Conservation (phyloP, 2,797 vertebrate genomes). For the Melanotaenia trifasciata region DNA sequence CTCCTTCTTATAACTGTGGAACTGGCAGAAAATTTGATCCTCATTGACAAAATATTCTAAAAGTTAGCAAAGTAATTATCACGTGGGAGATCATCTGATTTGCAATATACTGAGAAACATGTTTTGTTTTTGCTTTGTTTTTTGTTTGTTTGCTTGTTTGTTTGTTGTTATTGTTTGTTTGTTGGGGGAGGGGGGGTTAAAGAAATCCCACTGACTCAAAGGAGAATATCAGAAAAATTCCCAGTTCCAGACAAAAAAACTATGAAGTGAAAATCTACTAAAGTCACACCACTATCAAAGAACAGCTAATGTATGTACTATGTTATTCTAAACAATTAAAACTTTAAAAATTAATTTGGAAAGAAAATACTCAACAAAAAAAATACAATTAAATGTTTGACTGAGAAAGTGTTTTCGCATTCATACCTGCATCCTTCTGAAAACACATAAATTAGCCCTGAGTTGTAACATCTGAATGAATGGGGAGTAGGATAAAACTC, state of each 20-base stretch:
- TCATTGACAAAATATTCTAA: constrained; percentile 25
- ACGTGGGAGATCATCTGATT: constrained; percentile 8
- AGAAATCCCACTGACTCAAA: neutral
- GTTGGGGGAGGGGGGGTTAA: neutral
- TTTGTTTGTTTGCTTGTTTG: neutral
- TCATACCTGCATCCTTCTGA: neutral
- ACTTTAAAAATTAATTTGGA: neutral
- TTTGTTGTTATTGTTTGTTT: constrained; percentile 18
- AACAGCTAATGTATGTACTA: neutral
- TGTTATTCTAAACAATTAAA: neutral
- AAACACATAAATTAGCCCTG: neutral
- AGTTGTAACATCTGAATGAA: constrained; percentile 4
- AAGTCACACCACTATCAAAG: neutral
- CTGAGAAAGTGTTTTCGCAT: neutral
- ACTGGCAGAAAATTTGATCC: constrained; percentile 23
- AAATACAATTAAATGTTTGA: neutral
- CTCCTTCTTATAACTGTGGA: constrained; percentile 27
- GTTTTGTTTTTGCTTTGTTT: neutral
- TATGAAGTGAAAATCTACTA: neutral
- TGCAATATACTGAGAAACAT: constrained; percentile 1
- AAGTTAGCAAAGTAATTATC: constrained; percentile 14
- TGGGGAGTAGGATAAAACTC: neutral
- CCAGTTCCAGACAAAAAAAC: neutral
- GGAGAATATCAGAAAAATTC: neutral
- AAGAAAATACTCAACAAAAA: neutral